Evolutionary conservation across 2,797 vertebrate genomes (phyloP).

Genomic region (Arvicola amphibius): DNA sequence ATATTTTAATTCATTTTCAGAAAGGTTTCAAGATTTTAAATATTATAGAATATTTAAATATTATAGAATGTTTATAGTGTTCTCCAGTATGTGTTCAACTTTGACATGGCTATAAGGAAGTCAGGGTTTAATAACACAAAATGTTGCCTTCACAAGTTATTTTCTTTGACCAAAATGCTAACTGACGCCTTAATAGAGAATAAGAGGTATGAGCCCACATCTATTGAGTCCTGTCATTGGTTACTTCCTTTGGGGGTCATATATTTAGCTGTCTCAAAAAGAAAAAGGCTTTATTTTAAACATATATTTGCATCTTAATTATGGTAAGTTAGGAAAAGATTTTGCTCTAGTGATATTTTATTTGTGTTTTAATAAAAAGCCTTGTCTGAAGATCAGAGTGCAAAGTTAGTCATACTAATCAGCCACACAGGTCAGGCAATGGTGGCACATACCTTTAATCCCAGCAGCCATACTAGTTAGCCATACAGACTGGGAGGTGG

Average conservation of each 20-base stretch:
- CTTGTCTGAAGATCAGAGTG: too few relatives aligned
- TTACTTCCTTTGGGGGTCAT: constrained; percentile 1
- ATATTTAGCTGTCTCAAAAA: constrained; percentile 30
- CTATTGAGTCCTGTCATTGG: not conserved
- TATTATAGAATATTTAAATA: not conserved
- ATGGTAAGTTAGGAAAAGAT: constrained; percentile 13
- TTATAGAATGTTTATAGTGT: not conserved
- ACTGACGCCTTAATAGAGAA: not conserved
- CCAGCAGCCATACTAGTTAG: too few relatives aligned
- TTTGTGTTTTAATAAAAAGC: too few relatives aligned
- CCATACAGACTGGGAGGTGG: too few relatives aligned
- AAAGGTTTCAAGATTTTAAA: not conserved
- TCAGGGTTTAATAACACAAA: not conserved
- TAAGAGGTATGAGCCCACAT: not conserved
- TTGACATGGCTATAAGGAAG: not conserved
- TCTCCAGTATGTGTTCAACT: not conserved
- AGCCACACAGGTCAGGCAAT: too few relatives aligned
- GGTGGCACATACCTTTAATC: too few relatives aligned
- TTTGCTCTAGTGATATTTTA: not conserved
- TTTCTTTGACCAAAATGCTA: not conserved
- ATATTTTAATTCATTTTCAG: constrained; percentile 8
- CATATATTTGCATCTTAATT: constrained; percentile 33
- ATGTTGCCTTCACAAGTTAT: not conserved
- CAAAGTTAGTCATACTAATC: too few relatives aligned
- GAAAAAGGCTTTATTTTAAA: constrained; percentile 10